Conservation (phyloP, 2,113 vertebrate genomes). For the Cyanistes caeruleus region DNA sequence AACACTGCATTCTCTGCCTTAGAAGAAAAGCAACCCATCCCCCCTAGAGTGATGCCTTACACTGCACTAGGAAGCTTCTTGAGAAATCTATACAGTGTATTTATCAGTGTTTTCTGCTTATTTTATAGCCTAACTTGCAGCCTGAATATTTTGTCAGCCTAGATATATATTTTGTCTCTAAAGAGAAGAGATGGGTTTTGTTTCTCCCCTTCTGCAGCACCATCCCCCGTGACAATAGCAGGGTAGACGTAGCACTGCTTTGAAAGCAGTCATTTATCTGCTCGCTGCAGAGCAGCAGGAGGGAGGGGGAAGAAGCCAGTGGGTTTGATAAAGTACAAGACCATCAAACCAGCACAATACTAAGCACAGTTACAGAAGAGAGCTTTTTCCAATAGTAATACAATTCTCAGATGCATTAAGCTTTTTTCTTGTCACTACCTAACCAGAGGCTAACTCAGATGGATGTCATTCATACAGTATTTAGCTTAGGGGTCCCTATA, state of each 20-base stretch:
- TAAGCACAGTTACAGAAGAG: not conserved
- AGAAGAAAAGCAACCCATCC: not conserved
- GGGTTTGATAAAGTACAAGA: slow-evolving; percentile 22
- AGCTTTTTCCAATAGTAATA: slow-evolving; percentile 21
- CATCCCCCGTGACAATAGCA: not conserved
- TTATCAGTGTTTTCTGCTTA: slow-evolving; percentile 10
- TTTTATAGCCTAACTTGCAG: slow-evolving; percentile 9
- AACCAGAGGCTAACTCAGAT: slow-evolving; percentile 32
- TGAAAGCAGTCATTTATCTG: slow-evolving; percentile 44
- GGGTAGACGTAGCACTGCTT: not conserved
- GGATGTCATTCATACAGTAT: slow-evolving; percentile 19
- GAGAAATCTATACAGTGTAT: not conserved
- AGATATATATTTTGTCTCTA: not conserved
- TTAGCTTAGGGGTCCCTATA: slow-evolving; percentile 36
- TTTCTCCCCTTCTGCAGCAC: slow-evolving; percentile 11
- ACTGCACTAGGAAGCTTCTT: not conserved
- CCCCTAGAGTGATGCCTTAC: not conserved
- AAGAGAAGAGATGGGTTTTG: slow-evolving; percentile 17
- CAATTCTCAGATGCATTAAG: slow-evolving; percentile 16
- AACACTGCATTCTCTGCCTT: not conserved
- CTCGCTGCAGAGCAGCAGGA: slow-evolving; percentile 26
- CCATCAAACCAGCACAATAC: slow-evolving; percentile 20
- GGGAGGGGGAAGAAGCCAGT: not conserved
- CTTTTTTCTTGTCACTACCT: not conserved
- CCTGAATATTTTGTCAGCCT: slow-evolving; percentile 39